Conservation (phyloP, 2,797 vertebrate species). For the Pterois miles region DNA sequence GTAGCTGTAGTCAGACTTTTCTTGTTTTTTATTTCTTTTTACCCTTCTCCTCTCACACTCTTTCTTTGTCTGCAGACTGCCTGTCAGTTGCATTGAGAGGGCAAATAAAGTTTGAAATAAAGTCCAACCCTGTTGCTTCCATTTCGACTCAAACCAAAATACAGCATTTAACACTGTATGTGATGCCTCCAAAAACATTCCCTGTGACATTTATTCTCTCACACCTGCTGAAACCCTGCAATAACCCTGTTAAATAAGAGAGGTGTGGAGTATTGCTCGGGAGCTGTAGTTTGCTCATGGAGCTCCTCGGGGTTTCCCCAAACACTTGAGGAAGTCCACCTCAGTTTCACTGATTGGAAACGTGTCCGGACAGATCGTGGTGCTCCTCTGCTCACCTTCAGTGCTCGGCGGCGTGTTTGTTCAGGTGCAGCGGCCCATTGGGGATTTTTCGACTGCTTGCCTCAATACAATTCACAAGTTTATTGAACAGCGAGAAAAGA, state of each 20-base stretch:
- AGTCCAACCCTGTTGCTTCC: conserved; percentile 31
- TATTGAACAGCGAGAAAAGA: conserved; percentile 84
- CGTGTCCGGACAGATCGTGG: neutral
- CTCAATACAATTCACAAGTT: conserved; percentile 86
- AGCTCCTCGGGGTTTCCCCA: conserved; percentile 11
- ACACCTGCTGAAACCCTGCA: conserved; percentile 61
- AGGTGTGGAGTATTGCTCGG: conserved; percentile 54
- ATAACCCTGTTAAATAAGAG: conserved; percentile 53
- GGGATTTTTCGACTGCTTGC: conserved; percentile 76
- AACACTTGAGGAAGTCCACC: conserved; percentile 41
- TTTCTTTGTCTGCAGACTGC: conserved; percentile 3
- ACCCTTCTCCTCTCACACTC: neutral
- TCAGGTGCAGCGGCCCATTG: conserved; percentile 86
- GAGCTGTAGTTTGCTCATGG: conserved; percentile 23
- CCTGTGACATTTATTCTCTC: conserved; percentile 51
- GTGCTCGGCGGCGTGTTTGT: conserved; percentile 86
- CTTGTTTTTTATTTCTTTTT: neutral
- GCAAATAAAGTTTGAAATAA: conserved; percentile 48
- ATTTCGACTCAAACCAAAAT: conserved; percentile 27
- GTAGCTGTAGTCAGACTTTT: conserved; percentile 20
- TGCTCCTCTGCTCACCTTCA: conserved; percentile 36
- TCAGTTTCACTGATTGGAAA: conserved; percentile 37
- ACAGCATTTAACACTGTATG: conserved; percentile 25
- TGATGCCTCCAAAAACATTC: conserved; percentile 40
- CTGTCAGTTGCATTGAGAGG: conserved; percentile 29